phyloP scores from a whole-genome alignment of 2,888 invertebrate genomes.

The Philereme vetulata region DNA sequence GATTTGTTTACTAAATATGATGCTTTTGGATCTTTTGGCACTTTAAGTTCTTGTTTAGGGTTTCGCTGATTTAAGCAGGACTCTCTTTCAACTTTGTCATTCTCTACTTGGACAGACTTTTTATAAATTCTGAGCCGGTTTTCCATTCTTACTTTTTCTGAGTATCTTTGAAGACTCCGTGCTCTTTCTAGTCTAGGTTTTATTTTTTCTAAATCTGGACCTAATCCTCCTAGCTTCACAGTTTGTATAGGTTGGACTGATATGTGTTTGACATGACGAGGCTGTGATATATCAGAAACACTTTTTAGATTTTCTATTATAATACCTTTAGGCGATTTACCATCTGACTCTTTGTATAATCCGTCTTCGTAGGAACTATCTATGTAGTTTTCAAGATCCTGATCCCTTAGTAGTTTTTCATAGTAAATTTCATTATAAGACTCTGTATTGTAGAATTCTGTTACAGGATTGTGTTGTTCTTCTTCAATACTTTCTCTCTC shows the following conservation, averaged over 20 bases:
- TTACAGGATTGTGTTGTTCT: constrained; percentile 45
- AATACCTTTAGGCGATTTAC: constrained; percentile 45
- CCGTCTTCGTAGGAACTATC: constrained; percentile 59
- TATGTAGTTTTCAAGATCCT: constrained; percentile 53
- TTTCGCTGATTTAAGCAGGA: constrained; percentile 39
- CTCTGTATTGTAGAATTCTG: constrained; percentile 71
- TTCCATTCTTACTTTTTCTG: constrained; percentile 76
- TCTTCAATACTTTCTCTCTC: constrained; percentile 70
- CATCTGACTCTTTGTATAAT: constrained; percentile 24
- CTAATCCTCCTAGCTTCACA: constrained; percentile 71
- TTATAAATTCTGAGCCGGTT: constrained; percentile 74
- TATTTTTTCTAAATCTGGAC: constrained; percentile 72
- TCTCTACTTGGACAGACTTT: constrained; percentile 58
- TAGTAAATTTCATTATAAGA: constrained; percentile 76
- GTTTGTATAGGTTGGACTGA: constrained; percentile 57
- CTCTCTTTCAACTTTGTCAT: constrained; percentile 49
- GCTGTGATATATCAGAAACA: constrained; percentile 68
- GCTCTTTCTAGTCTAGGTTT: constrained; percentile 75
- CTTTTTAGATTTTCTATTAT: constrained; percentile 62
- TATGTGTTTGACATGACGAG: constrained; percentile 52
- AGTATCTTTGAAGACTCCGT: constrained; percentile 75
- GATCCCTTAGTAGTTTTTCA: constrained; percentile 60
- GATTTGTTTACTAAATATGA: constrained; percentile 69
- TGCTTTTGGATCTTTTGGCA: constrained; percentile 41
- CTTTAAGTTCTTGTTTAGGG: constrained; percentile 27